Evolutionary conservation across 1,140 invertebrate species (phyloP), one percentile per base, ranked within the genome.

Genomic region (Harpegnathos saltator): DNA sequence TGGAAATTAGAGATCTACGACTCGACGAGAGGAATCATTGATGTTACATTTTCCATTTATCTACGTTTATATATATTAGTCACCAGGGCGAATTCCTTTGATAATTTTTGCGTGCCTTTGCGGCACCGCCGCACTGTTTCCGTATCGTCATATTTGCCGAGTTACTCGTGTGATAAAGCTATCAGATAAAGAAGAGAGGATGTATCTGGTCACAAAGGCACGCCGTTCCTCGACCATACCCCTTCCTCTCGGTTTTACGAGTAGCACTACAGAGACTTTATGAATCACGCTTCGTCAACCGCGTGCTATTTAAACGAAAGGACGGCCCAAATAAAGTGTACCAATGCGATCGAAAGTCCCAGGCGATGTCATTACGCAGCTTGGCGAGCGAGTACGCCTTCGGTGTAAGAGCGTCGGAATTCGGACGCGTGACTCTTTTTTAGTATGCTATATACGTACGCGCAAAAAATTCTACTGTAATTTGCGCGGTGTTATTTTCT

Each of bases 241-340:
- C 17, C 52, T 80, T 71, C 75, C 75, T 80, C 75, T 19, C 14
- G 14, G 24, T 71, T 78, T 68, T 44, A 56, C 29, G 65, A 82
- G 44, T 82, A 24, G 19, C 29, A 65, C 59, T 74, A 73, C 50
- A 82, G 54, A 12, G 19, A 44, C 38, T 59, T 82, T 61, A 81
- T 82, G 78, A 82, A 82, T 82, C 69, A 74, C 71, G 15, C 56
- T 44, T 73, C 48, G 59, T 74, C 66, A 59, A 44, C 29, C 26
- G 38, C 68, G 26, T 73, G 29, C 69, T 82, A 72, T 74, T 82
- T 82, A 82, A 82, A 82, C 54, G 78, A 74, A 74, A 74, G 44
- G 48, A 82, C 58, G 56, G 44, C 22, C 69, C 58, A 61, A 62
- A 82, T 82, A 72, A 74, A 74, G 33, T 62, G 59, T 63, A 82